Percentiles rank a stretch among this genome's conserved stretches.
Evolutionary conservation across 2,797 vertebrate species (phyloP).

Genomic region (Anguilla anguilla): DNA sequence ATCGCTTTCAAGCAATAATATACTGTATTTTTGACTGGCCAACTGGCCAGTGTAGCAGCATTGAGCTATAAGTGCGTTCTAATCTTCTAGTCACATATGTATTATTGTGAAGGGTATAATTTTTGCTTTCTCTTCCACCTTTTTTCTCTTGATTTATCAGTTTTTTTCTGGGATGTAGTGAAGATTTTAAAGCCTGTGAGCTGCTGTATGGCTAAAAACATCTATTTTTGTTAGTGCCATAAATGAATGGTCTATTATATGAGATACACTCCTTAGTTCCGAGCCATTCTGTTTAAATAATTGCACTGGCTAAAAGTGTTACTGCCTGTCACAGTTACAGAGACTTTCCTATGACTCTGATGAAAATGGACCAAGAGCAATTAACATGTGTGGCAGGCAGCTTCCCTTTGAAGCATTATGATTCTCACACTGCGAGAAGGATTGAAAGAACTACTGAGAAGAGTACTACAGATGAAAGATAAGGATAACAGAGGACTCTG

Average conservation of each 20-base stretch:
- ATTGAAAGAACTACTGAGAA: constrained; percentile 1
- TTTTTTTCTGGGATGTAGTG: background rate
- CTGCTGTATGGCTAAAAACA: constrained; percentile 14
- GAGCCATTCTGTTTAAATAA: constrained; percentile 24
- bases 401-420: constrained; percentile 11
- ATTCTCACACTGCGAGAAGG: background rate
- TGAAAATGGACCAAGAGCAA: constrained; percentile 31
- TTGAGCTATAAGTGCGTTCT: background rate
- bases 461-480: constrained; percentile 3
- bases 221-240: background rate
- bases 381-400: constrained; percentile 25
- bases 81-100: background rate
- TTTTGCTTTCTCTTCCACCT: background rate
- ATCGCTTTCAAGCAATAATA: background rate
- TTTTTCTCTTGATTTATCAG: background rate
- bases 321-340: constrained; percentile 4
- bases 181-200: background rate
- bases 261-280: constrained; percentile 20
- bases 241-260: constrained; percentile 38
- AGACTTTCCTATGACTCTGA: constrained; percentile 14
- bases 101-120: background rate
- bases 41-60: too few species aligned
- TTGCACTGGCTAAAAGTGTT: constrained; percentile 26
- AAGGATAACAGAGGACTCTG: background rate
- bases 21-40: too few species aligned